A percentile compares a stretch with the other conserved stretches of the same genome.
These are phyloP conservation scores for Nycticryphes semicollaris DNA, from an alignment of 2,113 vertebrate genomes.

Conservation along the genomic window DNA sequence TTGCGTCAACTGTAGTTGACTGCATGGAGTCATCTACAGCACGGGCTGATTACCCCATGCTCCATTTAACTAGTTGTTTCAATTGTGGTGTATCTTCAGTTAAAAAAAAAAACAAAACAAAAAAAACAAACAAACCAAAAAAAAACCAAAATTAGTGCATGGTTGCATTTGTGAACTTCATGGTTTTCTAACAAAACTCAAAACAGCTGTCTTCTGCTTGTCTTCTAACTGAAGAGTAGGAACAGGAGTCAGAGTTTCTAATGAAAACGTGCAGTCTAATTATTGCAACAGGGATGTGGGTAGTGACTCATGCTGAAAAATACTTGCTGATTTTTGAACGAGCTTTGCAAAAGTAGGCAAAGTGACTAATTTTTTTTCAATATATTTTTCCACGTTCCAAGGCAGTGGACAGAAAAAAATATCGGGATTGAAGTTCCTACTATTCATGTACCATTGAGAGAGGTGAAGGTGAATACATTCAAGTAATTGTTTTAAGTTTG, in stretches of 20 bases:
- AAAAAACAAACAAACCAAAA: background rate
- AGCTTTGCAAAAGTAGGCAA: background rate
- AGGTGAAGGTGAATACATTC: background rate
- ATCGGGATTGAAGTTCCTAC: background rate
- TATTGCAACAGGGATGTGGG: background rate
- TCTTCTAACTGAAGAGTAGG: background rate
- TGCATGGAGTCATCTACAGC: background rate
- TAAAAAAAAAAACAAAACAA: background rate
- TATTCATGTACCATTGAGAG: background rate
- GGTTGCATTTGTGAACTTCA: background rate
- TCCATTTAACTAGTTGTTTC: background rate
- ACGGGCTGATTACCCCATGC: background rate
- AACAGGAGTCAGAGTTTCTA: background rate
- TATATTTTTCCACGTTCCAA: background rate
- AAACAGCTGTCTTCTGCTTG: background rate
- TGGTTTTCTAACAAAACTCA: background rate
- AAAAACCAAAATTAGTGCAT: background rate
- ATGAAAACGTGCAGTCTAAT: constrained; percentile 9
- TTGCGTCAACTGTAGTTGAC: background rate
- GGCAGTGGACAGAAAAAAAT: background rate
- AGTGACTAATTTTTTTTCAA: background rate
- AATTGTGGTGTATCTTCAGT: background rate
- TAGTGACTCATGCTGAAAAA: constrained; percentile 23
- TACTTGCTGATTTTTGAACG: background rate
- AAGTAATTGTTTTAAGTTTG: background rate